Evolutionary conservation across 2,888 invertebrate species (phyloP).

Genomic region (Nematopogon swammerdamellus): DNA sequence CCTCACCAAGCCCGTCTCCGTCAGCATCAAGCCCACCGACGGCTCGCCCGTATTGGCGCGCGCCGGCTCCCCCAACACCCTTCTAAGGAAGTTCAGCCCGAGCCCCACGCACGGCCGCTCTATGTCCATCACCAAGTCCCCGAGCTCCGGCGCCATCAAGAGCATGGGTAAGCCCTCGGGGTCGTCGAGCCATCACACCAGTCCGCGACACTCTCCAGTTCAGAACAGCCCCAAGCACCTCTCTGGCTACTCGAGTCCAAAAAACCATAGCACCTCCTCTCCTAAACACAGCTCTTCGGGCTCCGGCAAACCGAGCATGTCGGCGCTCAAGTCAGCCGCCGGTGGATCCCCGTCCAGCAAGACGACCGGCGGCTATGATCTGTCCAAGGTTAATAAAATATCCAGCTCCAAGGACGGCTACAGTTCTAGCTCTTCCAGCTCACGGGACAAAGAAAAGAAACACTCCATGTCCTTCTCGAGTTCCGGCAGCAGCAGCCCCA

Average conservation of each 20-base stretch:
- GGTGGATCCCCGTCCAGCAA: conserved; percentile 66
- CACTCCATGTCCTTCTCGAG: conserved; percentile 49
- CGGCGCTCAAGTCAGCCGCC: conserved; percentile 76
- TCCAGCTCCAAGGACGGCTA: conserved; percentile 39
- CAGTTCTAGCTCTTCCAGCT: conserved; percentile 32
- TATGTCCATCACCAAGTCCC: conserved; percentile 61
- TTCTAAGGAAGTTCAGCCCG: conserved; percentile 66
- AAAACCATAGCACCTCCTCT: conserved; percentile 74
- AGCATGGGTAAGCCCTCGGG: conserved; percentile 45
- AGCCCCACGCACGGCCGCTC: conserved; percentile 68
- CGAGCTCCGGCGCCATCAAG: conserved; percentile 44
- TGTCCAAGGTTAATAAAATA: conserved; percentile 50
- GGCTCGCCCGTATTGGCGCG: conserved; percentile 57
- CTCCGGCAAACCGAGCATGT: conserved; percentile 87
- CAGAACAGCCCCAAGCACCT: conserved; percentile 74
- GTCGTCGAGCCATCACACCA: conserved; percentile 56
- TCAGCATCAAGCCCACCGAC: conserved; percentile 68
- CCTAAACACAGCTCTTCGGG: conserved; percentile 74
- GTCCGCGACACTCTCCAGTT: conserved; percentile 75
- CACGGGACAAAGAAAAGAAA: conserved; percentile 56
- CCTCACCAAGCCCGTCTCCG: conserved; percentile 67
- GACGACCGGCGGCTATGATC: conserved; percentile 52
- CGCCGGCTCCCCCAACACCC: conserved; percentile 63
- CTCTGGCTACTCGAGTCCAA: conserved; percentile 69
- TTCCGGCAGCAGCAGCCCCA: conserved; percentile 62